Conservation (phyloP, 2,113 vertebrate species). For the Monopterus albus region DNA sequence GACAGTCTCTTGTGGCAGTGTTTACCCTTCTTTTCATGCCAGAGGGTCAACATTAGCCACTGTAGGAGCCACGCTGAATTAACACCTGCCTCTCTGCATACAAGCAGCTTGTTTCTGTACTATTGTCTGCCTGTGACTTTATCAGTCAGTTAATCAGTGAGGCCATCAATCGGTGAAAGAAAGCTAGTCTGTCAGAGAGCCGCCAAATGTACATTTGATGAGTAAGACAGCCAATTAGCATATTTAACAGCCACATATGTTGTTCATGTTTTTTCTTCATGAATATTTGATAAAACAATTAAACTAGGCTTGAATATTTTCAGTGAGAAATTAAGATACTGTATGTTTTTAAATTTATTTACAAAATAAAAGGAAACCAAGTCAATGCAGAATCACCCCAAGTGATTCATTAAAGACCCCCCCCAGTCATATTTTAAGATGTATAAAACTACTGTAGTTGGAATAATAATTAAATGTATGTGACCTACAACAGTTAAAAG, state of each 20-base stretch:
- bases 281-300: neutral
- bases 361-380: too few species aligned
- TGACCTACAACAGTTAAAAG: too few species aligned
- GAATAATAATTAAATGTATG: too few species aligned
- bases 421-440: too few species aligned
- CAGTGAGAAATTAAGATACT: too few species aligned
- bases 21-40: slow-evolving; percentile 61
- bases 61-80: slow-evolving; percentile 42
- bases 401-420: neutral
- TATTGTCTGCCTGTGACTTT: slow-evolving; percentile 53
- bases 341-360: too few species aligned
- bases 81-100: slow-evolving; percentile 62
- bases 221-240: neutral
- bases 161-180: slow-evolving; percentile 29
- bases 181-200: slow-evolving; percentile 11
- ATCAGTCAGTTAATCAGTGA: slow-evolving; percentile 48
- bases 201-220: slow-evolving; percentile 4
- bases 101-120: slow-evolving; percentile 42
- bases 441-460: too few species aligned
- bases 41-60: slow-evolving; percentile 46
- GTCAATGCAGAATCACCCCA: too few species aligned
- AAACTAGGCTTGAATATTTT: neutral
- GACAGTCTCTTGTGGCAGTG: slow-evolving; percentile 58
- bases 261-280: neutral
- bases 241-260: neutral